These are phyloP conservation scores for Ditylenchus dipsaci DNA, from an alignment of 1,140 invertebrate genomes.

Conservation along the genomic window DNA sequence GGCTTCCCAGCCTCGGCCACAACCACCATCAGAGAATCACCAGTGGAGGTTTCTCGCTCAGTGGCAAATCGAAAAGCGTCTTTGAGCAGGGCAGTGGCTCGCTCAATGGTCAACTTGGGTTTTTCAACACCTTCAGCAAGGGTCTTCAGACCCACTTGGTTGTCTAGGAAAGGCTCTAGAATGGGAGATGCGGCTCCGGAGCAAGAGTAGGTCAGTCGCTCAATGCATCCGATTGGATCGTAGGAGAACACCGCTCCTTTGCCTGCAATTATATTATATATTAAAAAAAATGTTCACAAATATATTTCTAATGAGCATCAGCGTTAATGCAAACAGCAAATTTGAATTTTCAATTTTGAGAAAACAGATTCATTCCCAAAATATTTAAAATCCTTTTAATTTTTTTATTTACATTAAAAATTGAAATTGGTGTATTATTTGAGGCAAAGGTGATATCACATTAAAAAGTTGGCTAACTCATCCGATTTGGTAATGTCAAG, in stretches of 20 bases:
- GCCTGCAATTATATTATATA: slow-evolving; percentile 61
- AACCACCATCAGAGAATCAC: slow-evolving; percentile 81
- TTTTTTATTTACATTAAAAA: too few relatives aligned
- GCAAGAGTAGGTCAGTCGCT: slow-evolving; percentile 73
- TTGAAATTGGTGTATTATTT: too few relatives aligned
- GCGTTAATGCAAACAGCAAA: too few relatives aligned
- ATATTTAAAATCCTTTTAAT: too few relatives aligned
- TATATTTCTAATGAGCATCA: too few relatives aligned
- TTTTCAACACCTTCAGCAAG: slow-evolving; percentile 30
- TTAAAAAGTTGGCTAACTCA: too few relatives aligned
- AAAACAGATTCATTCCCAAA: too few relatives aligned
- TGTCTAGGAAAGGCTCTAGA: slow-evolving; percentile 65
- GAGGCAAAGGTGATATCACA: too few relatives aligned
- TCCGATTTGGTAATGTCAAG: too few relatives aligned
- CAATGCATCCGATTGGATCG: slow-evolving; percentile 91
- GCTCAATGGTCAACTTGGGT: slow-evolving; percentile 68
- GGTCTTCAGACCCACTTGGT: slow-evolving; percentile 59
- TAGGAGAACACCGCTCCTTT: slow-evolving; percentile 89
- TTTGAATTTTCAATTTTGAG: not conserved
- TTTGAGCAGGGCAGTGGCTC: slow-evolving; percentile 77
- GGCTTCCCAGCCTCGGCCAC: slow-evolving; percentile 81
- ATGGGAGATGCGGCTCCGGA: slow-evolving; percentile 69
- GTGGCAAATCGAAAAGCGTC: slow-evolving; percentile 94
- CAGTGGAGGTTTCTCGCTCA: slow-evolving; percentile 93
- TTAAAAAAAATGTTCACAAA: not conserved